Conservation (phyloP, 2,888 invertebrate species). For the Aquatica leii region DNA sequence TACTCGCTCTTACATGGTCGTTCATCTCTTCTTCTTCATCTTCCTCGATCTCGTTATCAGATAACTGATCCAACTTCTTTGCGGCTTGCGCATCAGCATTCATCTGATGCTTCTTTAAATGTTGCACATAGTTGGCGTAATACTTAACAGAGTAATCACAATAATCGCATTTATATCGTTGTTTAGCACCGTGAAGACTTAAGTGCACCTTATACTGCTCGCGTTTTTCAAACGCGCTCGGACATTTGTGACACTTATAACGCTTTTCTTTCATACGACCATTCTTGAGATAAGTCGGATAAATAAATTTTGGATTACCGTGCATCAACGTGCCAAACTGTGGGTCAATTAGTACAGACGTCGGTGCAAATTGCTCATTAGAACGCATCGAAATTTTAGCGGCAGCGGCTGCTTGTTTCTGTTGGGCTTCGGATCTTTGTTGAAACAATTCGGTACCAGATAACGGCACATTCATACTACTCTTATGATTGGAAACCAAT, state of each 20-base stretch:
- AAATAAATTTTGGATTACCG: slow-evolving; percentile 79
- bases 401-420: slow-evolving; percentile 58
- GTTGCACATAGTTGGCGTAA: slow-evolving; percentile 84
- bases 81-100: slow-evolving; percentile 73
- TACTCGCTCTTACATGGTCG: slow-evolving; percentile 19
- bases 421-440: slow-evolving; percentile 67
- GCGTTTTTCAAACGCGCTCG: slow-evolving; percentile 86
- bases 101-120: slow-evolving; percentile 80
- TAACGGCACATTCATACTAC: slow-evolving; percentile 63
- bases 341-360: slow-evolving; percentile 67
- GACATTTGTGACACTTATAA: slow-evolving; percentile 86
- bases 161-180: slow-evolving; percentile 81
- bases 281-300: slow-evolving; percentile 78
- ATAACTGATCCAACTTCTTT: slow-evolving; percentile 55
- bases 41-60: slow-evolving; percentile 52
- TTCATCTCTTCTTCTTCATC: slow-evolving; percentile 49
- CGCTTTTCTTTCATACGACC: slow-evolving; percentile 78
- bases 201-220: slow-evolving; percentile 86
- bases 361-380: slow-evolving; percentile 64
- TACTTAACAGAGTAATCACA: slow-evolving; percentile 91
- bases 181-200: slow-evolving; percentile 83
- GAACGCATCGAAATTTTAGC: slow-evolving; percentile 65
- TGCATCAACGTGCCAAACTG: slow-evolving; percentile 75
- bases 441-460: slow-evolving; percentile 74
- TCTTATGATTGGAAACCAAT: slow-evolving; percentile 45